Conservation (phyloP, 2,888 invertebrate species). For the Polietes domitor region DNA sequence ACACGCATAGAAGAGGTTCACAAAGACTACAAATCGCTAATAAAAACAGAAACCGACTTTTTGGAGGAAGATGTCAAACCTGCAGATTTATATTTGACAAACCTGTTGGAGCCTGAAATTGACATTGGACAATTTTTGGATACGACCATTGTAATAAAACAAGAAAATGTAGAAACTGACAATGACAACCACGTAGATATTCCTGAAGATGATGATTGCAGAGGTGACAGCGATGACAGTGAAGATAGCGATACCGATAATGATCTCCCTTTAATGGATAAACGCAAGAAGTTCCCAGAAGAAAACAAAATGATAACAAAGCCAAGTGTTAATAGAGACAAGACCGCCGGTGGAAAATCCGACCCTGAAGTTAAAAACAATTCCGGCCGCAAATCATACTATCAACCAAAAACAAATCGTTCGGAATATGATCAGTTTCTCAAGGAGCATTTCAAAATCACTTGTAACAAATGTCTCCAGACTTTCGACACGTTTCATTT, state of each 20-base stretch:
- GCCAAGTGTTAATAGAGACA: background rate
- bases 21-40: slow-evolving; percentile 60
- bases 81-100: background rate
- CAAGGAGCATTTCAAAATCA: slow-evolving; percentile 44
- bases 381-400: background rate
- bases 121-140: slow-evolving; percentile 48
- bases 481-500: slow-evolving; percentile 37
- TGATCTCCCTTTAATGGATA: background rate
- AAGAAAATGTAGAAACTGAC: slow-evolving; percentile 54
- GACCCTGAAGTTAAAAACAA: background rate
- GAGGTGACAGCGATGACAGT: slow-evolving; percentile 36
- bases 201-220: slow-evolving; percentile 69
- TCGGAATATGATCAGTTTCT: slow-evolving; percentile 50
- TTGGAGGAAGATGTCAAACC: background rate
- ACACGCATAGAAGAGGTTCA: slow-evolving; percentile 70
- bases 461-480: slow-evolving; percentile 43
- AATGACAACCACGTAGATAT: background rate
- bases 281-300: background rate
- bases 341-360: background rate
- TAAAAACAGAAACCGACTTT: slow-evolving; percentile 62
- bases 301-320: background rate
- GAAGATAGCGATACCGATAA: background rate
- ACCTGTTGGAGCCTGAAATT: background rate
- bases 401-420: slow-evolving; percentile 49
- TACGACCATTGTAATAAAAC: background rate